Base-by-base conservation (phyloP, 2,113 vertebrate species). In the Etheostoma spectabile region DNA sequence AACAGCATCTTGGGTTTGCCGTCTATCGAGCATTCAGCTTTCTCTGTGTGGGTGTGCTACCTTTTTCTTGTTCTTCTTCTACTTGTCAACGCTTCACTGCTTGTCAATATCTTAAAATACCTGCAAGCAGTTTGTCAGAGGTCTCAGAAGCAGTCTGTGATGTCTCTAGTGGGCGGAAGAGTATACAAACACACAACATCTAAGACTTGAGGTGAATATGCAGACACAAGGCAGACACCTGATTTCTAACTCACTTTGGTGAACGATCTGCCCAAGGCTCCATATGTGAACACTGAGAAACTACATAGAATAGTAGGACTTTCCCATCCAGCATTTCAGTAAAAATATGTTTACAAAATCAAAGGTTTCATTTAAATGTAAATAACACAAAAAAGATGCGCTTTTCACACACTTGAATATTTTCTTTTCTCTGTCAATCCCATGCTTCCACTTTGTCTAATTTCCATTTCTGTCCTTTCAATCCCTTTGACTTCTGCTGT, bases 101-200 rank as follows among this genome's bases (percentile, higher is more conserved):
- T 86, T 19, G 62, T 89, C 88, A 38, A 84, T 88, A 84, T 65
- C 64, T 74, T 42, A 53, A 77, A 91, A 91, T 90, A 91, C 89
- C 88, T 89, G 83, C 59, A 19, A 87, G 91, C 88, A 8, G 77
- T 86, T 90, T 79, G 88, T 83, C 30, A 30, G 72, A 75, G 76
- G 87, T 87, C 84, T 92, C 86, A 51, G 80, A 87, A 81, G 77
- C 70, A 48, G 77, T 27, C 74, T 59, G 38, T 42, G 75, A 55
- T 22, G 81, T 90, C 85, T 87, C 88, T 22, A 0, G 90, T 91
- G 88, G 87, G 88, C 18, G 80, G 78, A 48, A 53, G 74, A 81
- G 82, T 83, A 91, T 16, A 81, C 77, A 85, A 85, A 80, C 80
- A 83, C 79, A 86, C 72, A 72, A 92, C 64, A 87, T 67, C 45